These are phyloP conservation scores for Anthopleura xanthogrammica DNA, from an alignment of 92 coral and sea anemone genomes.

Conservation along the genomic window DNA sequence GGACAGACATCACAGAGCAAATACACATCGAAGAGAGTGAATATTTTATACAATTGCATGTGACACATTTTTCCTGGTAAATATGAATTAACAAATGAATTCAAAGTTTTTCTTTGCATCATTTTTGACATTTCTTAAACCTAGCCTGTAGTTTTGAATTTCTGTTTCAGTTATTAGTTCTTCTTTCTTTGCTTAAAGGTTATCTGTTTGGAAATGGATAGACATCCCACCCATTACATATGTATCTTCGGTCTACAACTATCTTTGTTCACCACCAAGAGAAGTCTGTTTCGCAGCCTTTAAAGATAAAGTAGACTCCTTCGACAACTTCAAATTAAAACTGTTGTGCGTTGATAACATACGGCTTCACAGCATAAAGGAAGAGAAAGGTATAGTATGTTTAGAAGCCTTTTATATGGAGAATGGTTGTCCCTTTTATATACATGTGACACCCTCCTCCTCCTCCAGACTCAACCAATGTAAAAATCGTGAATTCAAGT, in stretches of 20 bases:
- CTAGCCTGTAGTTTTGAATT: not conserved
- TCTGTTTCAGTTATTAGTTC: not conserved
- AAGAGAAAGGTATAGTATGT: not conserved
- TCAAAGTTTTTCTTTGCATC: too few species aligned
- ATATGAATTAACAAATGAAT: not conserved
- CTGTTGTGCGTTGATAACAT: not conserved
- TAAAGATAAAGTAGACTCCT: not conserved
- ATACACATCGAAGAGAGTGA: not conserved
- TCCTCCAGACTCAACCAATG: too few species aligned
- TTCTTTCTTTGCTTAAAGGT: not conserved
- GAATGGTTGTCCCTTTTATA: not conserved
- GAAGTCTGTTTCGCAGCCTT: not conserved
- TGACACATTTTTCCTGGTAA: conserved; percentile 11
- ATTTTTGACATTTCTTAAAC: too few species aligned
- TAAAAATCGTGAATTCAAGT: not conserved
- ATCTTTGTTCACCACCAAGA: not conserved
- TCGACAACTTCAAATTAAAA: not conserved
- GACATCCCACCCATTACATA: not conserved
- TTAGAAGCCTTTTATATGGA: not conserved
- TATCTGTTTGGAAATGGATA: not conserved
- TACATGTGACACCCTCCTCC: too few species aligned
- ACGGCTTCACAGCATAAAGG: too few species aligned
- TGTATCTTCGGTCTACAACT: not conserved
- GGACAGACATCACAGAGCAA: conserved; percentile 5
- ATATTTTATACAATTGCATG: not conserved